phyloP scores from a whole-genome alignment of 2,113 vertebrate species.

The Plecturocebus donacophilus region DNA sequence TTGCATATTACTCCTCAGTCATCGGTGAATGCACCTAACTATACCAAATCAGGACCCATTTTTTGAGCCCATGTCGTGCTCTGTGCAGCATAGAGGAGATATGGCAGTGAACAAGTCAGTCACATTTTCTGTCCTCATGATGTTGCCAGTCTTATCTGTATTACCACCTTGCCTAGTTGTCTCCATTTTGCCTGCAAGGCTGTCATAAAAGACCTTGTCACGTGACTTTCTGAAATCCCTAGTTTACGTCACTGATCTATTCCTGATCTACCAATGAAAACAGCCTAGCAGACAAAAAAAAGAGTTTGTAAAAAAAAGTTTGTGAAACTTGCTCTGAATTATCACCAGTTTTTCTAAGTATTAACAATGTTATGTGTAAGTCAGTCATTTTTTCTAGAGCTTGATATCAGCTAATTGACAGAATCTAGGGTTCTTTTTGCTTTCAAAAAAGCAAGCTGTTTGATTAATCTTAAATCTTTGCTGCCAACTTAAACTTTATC shows the following conservation, averaged over 20 bases:
- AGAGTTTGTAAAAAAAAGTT: neutral
- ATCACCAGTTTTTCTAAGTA: neutral
- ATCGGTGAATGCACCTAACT: neutral
- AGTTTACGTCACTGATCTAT: neutral
- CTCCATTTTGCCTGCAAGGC: neutral
- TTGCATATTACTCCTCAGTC: neutral
- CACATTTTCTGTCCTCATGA: neutral
- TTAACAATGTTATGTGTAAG: neutral
- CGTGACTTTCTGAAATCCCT: neutral
- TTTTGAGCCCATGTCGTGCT: neutral
- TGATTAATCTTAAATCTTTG: neutral
- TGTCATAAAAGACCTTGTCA: neutral
- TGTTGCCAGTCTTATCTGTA: neutral
- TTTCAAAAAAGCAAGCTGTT: neutral
- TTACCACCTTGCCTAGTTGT: neutral
- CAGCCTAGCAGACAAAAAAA: neutral
- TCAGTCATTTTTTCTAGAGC: neutral
- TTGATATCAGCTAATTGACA: neutral
- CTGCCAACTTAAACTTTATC: neutral
- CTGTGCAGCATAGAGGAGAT: neutral
- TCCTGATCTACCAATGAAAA: neutral
- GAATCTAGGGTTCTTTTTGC: constrained; percentile 1
- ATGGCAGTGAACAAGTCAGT: neutral
- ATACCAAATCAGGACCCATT: neutral
- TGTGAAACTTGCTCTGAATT: neutral